phyloP scores from a whole-genome alignment of 2,888 invertebrate genomes.

The Petrolisthes manimaculis region DNA sequence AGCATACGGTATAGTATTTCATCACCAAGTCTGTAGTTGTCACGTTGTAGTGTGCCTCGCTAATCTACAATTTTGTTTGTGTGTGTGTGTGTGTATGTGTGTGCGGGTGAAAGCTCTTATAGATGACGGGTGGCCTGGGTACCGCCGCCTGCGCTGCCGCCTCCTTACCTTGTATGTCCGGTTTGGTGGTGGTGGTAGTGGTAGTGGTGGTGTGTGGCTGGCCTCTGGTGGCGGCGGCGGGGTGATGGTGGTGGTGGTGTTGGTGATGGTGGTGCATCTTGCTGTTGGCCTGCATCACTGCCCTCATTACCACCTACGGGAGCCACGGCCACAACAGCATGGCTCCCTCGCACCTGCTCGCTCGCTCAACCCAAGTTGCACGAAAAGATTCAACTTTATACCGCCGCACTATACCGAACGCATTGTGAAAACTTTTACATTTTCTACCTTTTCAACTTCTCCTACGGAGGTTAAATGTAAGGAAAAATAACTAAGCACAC shows the following conservation, averaged over 20 bases:
- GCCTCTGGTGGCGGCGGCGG: constrained; percentile 26
- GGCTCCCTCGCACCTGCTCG: constrained; percentile 27
- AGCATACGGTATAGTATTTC: no score
- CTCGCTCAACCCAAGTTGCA: constrained; percentile 10
- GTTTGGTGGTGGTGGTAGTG: constrained; percentile 42
- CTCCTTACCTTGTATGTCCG: constrained; percentile 56
- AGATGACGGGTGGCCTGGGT: no score
- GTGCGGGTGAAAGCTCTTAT: no score
- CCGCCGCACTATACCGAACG: constrained; percentile 47
- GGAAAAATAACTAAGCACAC: constrained; percentile 26
- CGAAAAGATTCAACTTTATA: constrained; percentile 17
- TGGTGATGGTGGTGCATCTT: constrained; percentile 54
- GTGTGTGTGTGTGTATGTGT: no score
- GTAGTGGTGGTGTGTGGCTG: constrained; percentile 25
- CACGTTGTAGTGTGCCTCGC: no score
- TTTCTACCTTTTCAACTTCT: constrained; percentile 37
- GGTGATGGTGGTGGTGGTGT: constrained; percentile 46
- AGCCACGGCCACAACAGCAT: constrained; percentile 8
- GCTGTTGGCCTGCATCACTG: constrained; percentile 40
- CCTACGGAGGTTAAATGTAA: constrained; percentile 29
- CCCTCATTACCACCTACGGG: constrained; percentile 13
- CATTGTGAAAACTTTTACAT: constrained; percentile 34
- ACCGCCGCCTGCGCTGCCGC: constrained; percentile 5
- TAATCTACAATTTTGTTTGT: no score
- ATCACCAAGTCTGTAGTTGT: no score